These are phyloP conservation scores for Leptinotarsa peninsularis DNA, from an alignment of 2,888 invertebrate species.

Conservation along the genomic window DNA sequence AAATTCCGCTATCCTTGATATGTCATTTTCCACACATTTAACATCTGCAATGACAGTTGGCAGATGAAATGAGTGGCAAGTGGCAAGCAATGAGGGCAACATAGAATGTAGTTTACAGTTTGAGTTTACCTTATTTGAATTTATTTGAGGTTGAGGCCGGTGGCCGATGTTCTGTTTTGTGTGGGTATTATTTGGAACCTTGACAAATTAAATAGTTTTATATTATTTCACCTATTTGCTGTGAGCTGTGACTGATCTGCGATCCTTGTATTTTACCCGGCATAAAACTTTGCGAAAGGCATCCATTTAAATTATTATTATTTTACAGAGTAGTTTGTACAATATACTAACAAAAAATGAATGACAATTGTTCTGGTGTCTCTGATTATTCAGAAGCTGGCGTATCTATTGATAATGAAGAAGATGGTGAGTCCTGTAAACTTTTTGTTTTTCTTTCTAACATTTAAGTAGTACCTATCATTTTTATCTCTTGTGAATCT, in stretches of 20 bases:
- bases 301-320: too few species aligned
- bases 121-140: slow-evolving; percentile 11
- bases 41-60: too few species aligned
- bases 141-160: slow-evolving; percentile 10
- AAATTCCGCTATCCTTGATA: too few species aligned
- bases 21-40: too few species aligned
- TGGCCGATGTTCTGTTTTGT: background rate
- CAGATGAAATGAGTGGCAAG: too few species aligned
- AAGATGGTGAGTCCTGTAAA: background rate
- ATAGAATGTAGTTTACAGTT: too few species aligned
- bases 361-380: background rate
- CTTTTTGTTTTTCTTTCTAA: background rate
- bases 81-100: background rate
- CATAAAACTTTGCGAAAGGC: too few species aligned
- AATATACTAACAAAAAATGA: slow-evolving; percentile 1
- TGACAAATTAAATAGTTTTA: background rate
- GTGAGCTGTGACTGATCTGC: too few species aligned
- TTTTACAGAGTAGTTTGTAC: slow-evolving; percentile 13
- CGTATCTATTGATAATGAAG: background rate
- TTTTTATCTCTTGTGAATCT: too few species aligned
- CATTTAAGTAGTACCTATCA: too few species aligned
- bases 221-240: background rate
- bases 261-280: too few species aligned
- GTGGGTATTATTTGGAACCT: slow-evolving; percentile 13
- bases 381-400: background rate